Percentiles rank a stretch among this genome's conserved stretches.
Conservation (phyloP, 2,797 vertebrate species). For the Sebastes nivosus region DNA sequence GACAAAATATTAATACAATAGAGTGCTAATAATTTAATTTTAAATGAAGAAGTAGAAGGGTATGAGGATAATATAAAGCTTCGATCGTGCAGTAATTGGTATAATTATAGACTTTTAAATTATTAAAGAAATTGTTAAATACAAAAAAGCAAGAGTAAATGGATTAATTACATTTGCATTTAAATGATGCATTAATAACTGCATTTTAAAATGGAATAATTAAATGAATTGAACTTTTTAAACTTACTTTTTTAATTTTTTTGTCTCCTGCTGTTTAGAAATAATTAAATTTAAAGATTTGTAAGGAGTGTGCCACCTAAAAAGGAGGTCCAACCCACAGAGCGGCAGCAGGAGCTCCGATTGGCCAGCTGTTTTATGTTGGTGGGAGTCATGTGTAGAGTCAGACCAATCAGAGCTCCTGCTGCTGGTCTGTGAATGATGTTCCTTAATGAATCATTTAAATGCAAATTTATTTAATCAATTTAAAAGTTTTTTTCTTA, state of each 20-base stretch:
- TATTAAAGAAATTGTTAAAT: not conserved
- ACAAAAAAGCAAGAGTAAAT: not conserved
- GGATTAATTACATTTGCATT: conserved; percentile 1
- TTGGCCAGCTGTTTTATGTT: not conserved
- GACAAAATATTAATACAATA: not conserved
- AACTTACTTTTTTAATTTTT: not conserved
- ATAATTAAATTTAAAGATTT: not conserved
- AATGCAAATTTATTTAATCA: conserved; percentile 17
- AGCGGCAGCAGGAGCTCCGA: conserved; percentile 5
- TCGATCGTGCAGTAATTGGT: not conserved
- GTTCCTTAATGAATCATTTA: conserved; percentile 30
- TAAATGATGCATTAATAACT: conserved; percentile 7
- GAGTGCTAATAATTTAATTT: not conserved
- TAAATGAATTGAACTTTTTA: not conserved
- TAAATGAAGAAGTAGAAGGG: not conserved
- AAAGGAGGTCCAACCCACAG: not conserved
- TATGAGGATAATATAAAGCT: not conserved
- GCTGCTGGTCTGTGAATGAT: not conserved
- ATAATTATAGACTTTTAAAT: not conserved
- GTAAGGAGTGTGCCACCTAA: not conserved
- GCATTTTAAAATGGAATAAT: not conserved
- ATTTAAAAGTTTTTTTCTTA: not conserved
- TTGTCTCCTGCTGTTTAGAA: not conserved
- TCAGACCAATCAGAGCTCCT: conserved; percentile 7
- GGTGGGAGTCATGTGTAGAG: not conserved